Base-by-base conservation (phyloP, 2,888 invertebrate genomes). In the Hydroisotoma schaefferi region DNA sequence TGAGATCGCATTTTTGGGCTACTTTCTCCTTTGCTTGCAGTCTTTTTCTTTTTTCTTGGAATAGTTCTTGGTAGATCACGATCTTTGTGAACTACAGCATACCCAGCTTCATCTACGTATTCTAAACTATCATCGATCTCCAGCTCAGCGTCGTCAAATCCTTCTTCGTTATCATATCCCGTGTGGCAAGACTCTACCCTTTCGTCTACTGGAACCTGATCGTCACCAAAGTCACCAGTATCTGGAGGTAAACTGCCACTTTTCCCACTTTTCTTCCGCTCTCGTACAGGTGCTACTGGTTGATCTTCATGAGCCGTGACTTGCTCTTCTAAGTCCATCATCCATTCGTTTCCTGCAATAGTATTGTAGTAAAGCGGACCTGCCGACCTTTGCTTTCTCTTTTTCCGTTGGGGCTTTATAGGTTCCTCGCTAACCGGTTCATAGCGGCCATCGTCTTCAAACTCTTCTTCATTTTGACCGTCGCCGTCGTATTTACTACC, bases 291-390 rank as follows among this genome's bases (percentile, higher is more conserved):
- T 1, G 29, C 49, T 10, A 48, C 38, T 2, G 63, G 63, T 23
- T 44, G 48, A 2, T 33, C 52, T 22, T 26, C 40, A 2, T 37
- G 2, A 18, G n/a, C 28, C 25, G 52, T 28, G 8, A 44, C 52
- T 29, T 61, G 63, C 3, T 63, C 57, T 48, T 70, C 69, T 6
- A 67, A 26, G 10, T 65, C 64, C 20, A 63, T 22, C 55, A 65
- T 65, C 72, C 72, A 72, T 48, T 72, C 72, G 48, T 69, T 72
- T 2, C 59, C 72, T 10, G 68, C 69, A 27, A 72, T 68, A 20
- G 72, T 72, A 48, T 72, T 72, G 67, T 72, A 72, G 37, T 72
- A 72, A 48, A 72, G 59, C 1, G 59, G 49, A 28, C 59, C 62
- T 29, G 61, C 56, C 38, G 46, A 56, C 12, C 55, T 56, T 38